phyloP scores from a whole-genome alignment of 92 coral and sea anemone species.

The Palythoa caribaeorum region DNA sequence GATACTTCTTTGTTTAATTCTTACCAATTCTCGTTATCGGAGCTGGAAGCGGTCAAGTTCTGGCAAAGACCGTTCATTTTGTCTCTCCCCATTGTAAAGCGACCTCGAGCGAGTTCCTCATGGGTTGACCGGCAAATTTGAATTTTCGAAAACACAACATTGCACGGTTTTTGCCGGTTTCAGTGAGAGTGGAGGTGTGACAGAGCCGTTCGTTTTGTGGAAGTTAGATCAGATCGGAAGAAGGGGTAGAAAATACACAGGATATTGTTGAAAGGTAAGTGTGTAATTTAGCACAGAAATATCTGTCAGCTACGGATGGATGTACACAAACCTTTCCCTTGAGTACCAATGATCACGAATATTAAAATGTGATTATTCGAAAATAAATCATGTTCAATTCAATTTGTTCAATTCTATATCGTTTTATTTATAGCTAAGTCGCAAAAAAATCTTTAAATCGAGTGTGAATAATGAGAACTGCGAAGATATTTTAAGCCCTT shows the following conservation, averaged over 20 bases:
- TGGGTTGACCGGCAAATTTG: constrained; percentile 56
- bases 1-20: constrained; percentile 10
- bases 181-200: constrained; percentile 13
- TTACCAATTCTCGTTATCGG: not conserved
- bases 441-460: not conserved
- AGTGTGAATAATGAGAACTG: not conserved
- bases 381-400: constrained; percentile 4
- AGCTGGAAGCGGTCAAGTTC: not conserved
- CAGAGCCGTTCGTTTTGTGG: constrained; percentile 6
- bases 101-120: constrained; percentile 5
- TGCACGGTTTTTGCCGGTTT: constrained; percentile 19
- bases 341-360: not conserved
- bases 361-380: not conserved
- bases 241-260: constrained; percentile 15
- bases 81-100: not conserved
- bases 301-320: not conserved
- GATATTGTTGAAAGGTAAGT: constrained; percentile 32
- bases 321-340: not conserved
- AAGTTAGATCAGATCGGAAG: constrained; percentile 41
- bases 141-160: constrained; percentile 38
- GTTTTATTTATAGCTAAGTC: not conserved
- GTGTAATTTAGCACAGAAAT: not conserved
- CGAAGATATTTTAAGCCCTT: not conserved
- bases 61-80: not conserved
- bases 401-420: not conserved